Percentiles rank a stretch among this genome's conserved stretches.
Evolutionary conservation across 2,113 vertebrate species (phyloP).

Genomic region (Oreochromis tanganicae): DNA sequence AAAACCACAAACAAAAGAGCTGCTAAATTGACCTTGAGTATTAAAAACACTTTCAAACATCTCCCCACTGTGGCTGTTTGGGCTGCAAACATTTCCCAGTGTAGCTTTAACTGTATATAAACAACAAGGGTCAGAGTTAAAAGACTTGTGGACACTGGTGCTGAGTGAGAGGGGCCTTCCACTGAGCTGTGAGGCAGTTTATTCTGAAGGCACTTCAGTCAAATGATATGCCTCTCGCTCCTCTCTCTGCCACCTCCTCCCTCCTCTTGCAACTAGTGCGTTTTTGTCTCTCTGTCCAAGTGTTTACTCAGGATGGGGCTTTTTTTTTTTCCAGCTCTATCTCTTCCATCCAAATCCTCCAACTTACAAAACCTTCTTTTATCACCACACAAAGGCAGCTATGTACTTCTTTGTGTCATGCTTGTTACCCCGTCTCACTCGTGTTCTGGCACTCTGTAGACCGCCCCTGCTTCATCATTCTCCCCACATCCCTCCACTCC

Average conservation of each 20-base stretch:
- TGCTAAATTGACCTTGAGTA: not conserved
- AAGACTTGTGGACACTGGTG: not conserved
- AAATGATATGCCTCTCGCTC: slow-evolving; percentile 42
- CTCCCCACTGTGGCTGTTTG: not conserved
- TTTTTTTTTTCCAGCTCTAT: not conserved
- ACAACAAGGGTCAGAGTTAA: not conserved
- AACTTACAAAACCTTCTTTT: slow-evolving; percentile 61
- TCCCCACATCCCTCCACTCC: slow-evolving; percentile 23
- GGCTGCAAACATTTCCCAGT: not conserved
- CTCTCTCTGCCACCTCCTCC: not conserved
- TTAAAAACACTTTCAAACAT: not conserved
- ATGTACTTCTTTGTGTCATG: slow-evolving; percentile 56
- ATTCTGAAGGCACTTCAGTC: slow-evolving; percentile 38
- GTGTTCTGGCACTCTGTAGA: slow-evolving; percentile 42
- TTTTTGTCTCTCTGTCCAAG: slow-evolving; percentile 47
- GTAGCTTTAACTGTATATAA: not conserved
- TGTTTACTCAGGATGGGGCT: slow-evolving; percentile 45
- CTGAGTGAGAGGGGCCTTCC: not conserved
- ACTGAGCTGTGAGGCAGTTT: not conserved
- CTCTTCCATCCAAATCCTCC: slow-evolving; percentile 53
- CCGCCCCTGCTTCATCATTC: slow-evolving; percentile 22
- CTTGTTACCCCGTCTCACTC: slow-evolving; percentile 46
- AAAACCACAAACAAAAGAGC: not conserved
- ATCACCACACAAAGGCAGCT: slow-evolving; percentile 45
- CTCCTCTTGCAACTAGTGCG: slow-evolving; percentile 2